These are phyloP conservation scores for Pseudanteris insignis DNA, from an alignment of 2,888 invertebrate species.

Conservation along the genomic window DNA sequence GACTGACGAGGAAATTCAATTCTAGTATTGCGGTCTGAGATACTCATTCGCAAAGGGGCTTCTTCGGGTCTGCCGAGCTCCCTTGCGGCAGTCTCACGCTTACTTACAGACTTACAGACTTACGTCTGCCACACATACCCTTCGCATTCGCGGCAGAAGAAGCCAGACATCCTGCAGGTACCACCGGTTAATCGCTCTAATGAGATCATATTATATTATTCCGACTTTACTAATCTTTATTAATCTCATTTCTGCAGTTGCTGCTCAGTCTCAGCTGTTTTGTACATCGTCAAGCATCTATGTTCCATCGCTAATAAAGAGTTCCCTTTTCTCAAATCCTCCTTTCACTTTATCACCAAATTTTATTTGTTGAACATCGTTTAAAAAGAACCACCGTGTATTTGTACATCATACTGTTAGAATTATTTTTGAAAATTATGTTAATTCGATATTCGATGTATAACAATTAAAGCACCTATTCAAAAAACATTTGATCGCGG, in stretches of 20 bases:
- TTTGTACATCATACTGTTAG: too few species aligned
- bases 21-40: slow-evolving; percentile 59
- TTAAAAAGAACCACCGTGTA: too few species aligned
- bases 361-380: too few species aligned
- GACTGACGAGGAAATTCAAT: slow-evolving; percentile 55
- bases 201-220: slow-evolving; percentile 66
- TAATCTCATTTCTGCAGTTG: slow-evolving; percentile 61
- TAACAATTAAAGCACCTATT: too few species aligned
- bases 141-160: slow-evolving; percentile 51
- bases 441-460: too few species aligned
- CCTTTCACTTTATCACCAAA: too few species aligned
- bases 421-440: too few species aligned
- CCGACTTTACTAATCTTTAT: slow-evolving; percentile 64
- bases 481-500: too few species aligned
- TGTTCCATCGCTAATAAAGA: slow-evolving; percentile 26
- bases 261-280: slow-evolving; percentile 33
- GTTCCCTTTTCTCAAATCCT: slow-evolving; percentile 23
- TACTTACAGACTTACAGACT: slow-evolving; percentile 60
- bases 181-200: slow-evolving; percentile 63
- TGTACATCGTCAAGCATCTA: slow-evolving; percentile 11
- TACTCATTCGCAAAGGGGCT: slow-evolving; percentile 54
- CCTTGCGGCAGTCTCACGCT: slow-evolving; percentile 57
- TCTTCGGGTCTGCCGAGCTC: slow-evolving; percentile 51
- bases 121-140: slow-evolving; percentile 45
- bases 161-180: slow-evolving; percentile 63